Base-by-base conservation (phyloP, 2,888 invertebrate genomes). In the Netelia virgata region DNA sequence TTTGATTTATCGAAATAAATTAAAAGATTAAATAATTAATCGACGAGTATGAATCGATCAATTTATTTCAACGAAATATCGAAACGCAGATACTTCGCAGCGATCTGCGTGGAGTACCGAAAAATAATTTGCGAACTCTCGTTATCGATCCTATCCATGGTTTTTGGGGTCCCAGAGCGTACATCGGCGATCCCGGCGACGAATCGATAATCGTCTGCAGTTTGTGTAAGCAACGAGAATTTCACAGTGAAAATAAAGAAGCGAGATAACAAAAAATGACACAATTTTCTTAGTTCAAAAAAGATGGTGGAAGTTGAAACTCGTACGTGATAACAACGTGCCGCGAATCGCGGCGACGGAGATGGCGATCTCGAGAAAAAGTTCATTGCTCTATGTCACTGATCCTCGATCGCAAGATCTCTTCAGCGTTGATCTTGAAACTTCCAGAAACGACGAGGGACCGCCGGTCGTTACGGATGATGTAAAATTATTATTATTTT, bases 161-260 rank as follows among this genome's bases (percentile, higher is more conserved):
- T 59, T 85, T 86, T 16, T 88, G 82, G 83, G 92, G 93, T 10
- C 88, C 90, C 6, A 90, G 90, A 76, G 94, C 92, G 11, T 94
- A 93, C 84, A 88, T 94, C 73, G 94, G 94, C 6, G 91, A 93
- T 83, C 88, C 92, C 20, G 93, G 92, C 1, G 90, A 89, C 16
- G 89, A 90, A 64, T 88, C 88, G 1, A 88, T 93, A 41, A 86
- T 91, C 16, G 86, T 90, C 18, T 91, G 90, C 69, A 87, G 86
- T 61, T 81, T 90, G 9, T 87, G 90, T 88, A 74, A 64, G 20
- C 9, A 9, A 18, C 43, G 43, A 18, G 41, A 36, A 18, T 16
- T 14, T 10, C 20, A 57, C 8, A 72, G 41, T 55, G 16, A 57
- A n/a, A 64, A 68, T 36, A 70, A 53, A 16, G 47, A 28, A 20